Base-by-base conservation (phyloP, 2,888 invertebrate genomes). In the Glyphotaelius pellucidus region DNA sequence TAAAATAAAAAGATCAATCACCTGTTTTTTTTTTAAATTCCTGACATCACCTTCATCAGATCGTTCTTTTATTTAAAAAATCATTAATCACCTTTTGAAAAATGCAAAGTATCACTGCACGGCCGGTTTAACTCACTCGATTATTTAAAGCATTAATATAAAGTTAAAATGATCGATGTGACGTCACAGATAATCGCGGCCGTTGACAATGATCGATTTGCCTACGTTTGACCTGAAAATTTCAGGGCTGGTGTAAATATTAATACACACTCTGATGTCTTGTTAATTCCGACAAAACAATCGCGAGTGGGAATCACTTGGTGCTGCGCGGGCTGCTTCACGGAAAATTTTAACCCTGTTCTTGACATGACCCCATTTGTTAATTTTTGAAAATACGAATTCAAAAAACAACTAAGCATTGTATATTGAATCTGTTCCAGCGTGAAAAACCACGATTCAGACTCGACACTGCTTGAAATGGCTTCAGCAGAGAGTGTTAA, bases 201-300 rank as follows among this genome's bases (percentile, higher is more conserved):
- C 38, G 83, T 83, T 83, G 83, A 83, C 83, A 83, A 35, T 83
- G 83, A 83, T 83, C 83, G 83, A 83, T 83, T 35, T 32, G 25
- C 25, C 67, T 9, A 67, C 67, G 25, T 67, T 67, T 67, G 67
- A 67, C 25, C 67, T 25, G n/a, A 25, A 67, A 67, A 67, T 25
- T 67, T 67, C 7, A 67, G 25, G n/a, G 9, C 9, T n/a, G 25
- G 67, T 9, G 9, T 25, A 67, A 25, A 67, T n/a, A 67, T 67
- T 0, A 67, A 67, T 25, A 67, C 25, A 19, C 67, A 67, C 25
- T 25, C 25, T 67, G 7, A 7, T 25, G 25, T 67, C n/a, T n/a
- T 25, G n/a, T 67, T 67, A 25, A 67, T 25, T 67, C 25, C 7
- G 25, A 5, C 5, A 67, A 67, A 67, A 67, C 67, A 67, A 67